Conservation (phyloP, 2,113 vertebrate genomes). For the Eulacestoma nigropectus region DNA sequence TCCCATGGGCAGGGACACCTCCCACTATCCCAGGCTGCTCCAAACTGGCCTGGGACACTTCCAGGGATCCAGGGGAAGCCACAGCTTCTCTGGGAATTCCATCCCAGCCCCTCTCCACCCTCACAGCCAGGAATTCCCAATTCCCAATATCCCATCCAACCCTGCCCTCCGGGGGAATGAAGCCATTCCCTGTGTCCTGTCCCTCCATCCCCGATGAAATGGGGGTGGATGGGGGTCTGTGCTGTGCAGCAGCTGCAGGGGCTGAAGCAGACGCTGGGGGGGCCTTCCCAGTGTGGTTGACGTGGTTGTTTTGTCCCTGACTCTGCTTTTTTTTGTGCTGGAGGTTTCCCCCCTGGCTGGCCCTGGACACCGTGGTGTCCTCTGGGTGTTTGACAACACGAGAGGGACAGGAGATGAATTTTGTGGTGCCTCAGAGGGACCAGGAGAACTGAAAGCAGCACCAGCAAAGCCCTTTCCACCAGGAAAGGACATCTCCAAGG, state of each 20-base stretch:
- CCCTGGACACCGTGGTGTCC: accelerated
- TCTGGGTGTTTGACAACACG: accelerated
- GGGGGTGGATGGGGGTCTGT: neutral
- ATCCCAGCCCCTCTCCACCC: neutral
- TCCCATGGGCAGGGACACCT: neutral
- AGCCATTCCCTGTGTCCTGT: neutral
- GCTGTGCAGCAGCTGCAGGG: neutral
- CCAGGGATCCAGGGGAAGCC: neutral
- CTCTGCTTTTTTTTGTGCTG: neutral
- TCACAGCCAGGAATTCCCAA: neutral
- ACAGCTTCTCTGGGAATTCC: neutral
- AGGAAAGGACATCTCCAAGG: accelerated
- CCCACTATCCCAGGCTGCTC: neutral
- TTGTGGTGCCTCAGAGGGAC: neutral
- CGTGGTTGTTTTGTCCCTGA: neutral
- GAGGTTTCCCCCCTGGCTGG: neutral
- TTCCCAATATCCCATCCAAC: neutral
- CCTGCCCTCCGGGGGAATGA: neutral
- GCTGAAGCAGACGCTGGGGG: neutral
- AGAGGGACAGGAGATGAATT: neutral
- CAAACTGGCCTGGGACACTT: accelerated
- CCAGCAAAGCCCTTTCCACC: neutral
- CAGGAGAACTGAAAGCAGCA: neutral
- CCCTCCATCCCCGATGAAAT: neutral
- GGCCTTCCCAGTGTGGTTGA: neutral